These are phyloP conservation scores for Sycophila texana DNA, from an alignment of 2,888 invertebrate genomes.

Conservation along the genomic window DNA sequence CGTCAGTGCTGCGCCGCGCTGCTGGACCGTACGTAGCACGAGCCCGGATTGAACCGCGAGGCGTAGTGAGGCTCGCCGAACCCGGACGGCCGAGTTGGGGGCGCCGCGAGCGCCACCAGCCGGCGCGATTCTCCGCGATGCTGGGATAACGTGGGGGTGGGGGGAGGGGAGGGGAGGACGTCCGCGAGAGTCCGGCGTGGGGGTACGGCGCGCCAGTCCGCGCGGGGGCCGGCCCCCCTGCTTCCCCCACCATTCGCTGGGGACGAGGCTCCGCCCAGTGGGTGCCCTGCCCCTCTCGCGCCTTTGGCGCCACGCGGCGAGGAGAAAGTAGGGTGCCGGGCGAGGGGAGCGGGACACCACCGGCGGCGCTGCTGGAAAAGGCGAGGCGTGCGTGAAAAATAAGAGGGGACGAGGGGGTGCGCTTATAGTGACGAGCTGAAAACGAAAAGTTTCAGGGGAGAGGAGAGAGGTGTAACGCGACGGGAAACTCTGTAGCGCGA, in stretches of 20 bases:
- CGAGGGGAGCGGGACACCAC: too few species aligned
- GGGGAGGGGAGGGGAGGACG: background rate
- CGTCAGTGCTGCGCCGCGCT: background rate
- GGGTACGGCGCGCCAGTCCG: constrained; percentile 31
- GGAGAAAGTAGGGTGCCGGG: constrained; percentile 6
- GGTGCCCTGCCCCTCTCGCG: background rate
- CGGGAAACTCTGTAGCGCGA: too few species aligned
- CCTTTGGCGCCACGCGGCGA: background rate
- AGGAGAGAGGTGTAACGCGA: background rate
- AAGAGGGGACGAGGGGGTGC: background rate
- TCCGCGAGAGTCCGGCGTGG: background rate
- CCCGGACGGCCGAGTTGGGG: constrained; percentile 37
- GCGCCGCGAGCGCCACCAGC: constrained; percentile 33
- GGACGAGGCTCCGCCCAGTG: constrained; percentile 25
- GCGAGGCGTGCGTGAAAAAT: constrained; percentile 16
- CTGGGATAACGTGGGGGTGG: background rate
- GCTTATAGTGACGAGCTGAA: constrained; percentile 33
- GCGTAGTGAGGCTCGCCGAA: constrained; percentile 70
- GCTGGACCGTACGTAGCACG: constrained; percentile 59
- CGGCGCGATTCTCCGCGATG: background rate
- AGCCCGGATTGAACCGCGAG: constrained; percentile 70
- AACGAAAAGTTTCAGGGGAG: constrained; percentile 3
- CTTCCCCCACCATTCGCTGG: background rate
- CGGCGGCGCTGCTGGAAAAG: background rate
- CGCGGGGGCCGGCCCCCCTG: constrained; percentile 11